phyloP scores from a whole-genome alignment of 2,113 vertebrate species.

The Xenus cinereus region DNA sequence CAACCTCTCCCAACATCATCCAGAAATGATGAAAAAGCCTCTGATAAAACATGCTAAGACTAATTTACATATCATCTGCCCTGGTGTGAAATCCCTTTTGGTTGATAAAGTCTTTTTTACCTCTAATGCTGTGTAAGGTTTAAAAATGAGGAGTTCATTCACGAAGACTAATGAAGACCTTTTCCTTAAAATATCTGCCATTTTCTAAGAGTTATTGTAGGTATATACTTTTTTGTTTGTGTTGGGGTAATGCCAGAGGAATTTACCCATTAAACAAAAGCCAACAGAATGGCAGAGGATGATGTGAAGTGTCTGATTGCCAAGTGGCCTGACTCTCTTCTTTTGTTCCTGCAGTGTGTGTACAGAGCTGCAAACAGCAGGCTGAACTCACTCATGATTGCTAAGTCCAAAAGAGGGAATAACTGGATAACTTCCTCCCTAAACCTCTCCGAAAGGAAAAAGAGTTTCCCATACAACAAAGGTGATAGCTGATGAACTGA shows the following conservation, averaged over 20 bases:
- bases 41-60: neutral
- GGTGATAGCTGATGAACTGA: neutral
- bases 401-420: neutral
- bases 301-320: neutral
- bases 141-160: neutral
- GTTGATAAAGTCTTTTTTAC: neutral
- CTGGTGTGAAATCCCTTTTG: neutral
- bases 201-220: neutral
- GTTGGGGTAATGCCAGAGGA: neutral
- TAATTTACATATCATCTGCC: slow-evolving; percentile 7
- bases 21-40: slow-evolving; percentile 21
- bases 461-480: neutral
- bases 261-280: neutral
- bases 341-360: neutral
- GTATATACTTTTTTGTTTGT: neutral
- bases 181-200: neutral
- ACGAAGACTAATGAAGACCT: neutral
- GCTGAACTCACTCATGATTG: neutral
- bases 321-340: neutral
- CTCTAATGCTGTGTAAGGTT: neutral
- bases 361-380: neutral
- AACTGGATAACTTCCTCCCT: neutral
- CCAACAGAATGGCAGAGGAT: neutral
- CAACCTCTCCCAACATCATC: neutral
- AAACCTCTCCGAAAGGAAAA: neutral